Conservation (phyloP, 2,888 invertebrate species). For the Cylloceria caligata region DNA sequence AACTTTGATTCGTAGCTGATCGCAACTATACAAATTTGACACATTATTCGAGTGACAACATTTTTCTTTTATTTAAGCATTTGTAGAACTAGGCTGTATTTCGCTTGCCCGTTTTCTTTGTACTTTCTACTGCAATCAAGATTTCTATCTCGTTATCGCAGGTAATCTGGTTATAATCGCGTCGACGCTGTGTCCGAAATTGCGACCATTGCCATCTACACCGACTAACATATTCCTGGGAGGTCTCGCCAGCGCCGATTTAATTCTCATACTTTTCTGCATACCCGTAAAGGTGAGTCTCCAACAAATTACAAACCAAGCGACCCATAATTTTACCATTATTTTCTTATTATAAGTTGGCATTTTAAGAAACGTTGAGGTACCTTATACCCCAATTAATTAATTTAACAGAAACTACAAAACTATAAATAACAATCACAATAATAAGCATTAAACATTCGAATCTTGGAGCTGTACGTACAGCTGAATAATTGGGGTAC, state of each 20-base stretch:
- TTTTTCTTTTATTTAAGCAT: neutral
- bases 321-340: neutral
- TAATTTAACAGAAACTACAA: neutral
- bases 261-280: slow-evolving; percentile 89
- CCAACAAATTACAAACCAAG: slow-evolving; percentile 9
- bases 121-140: too few species aligned
- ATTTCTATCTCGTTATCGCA: slow-evolving; percentile 59
- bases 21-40: neutral
- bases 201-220: slow-evolving; percentile 80
- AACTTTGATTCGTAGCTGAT: neutral
- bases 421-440: slow-evolving; percentile 4
- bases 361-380: neutral
- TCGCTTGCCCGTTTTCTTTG: neutral
- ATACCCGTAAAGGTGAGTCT: slow-evolving; percentile 89
- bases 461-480: neutral
- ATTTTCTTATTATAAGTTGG: neutral
- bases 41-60: too few species aligned
- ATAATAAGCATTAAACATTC: neutral
- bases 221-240: slow-evolving; percentile 89
- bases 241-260: slow-evolving; percentile 89
- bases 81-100: neutral
- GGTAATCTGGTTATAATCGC: slow-evolving; percentile 85
- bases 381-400: neutral
- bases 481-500: neutral
- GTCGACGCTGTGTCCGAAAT: slow-evolving; percentile 84